A percentile compares a stretch with the other conserved stretches of the same genome.
Conservation (phyloP, 2,888 invertebrate genomes). For the Athalia cordata region DNA sequence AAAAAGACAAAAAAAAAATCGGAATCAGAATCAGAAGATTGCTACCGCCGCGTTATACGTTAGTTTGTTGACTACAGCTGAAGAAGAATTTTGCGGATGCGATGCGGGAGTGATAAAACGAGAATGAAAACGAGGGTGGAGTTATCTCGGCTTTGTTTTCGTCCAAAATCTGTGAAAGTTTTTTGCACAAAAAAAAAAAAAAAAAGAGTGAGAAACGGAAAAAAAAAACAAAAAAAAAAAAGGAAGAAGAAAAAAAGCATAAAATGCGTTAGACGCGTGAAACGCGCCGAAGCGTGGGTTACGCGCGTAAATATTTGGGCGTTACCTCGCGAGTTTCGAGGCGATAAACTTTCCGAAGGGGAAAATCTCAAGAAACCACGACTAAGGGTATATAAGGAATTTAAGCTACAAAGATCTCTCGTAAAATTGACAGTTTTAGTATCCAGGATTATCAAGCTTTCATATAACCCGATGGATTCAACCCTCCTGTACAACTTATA, state of each 20-base stretch:
- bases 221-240: too few relatives aligned
- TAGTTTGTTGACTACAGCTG: slow-evolving; percentile 15
- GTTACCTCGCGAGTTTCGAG: slow-evolving; percentile 30
- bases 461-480: slow-evolving; percentile 23
- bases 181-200: slow-evolving; percentile 27
- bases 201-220: too few relatives aligned
- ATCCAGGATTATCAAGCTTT: slow-evolving; percentile 23
- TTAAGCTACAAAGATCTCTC: slow-evolving; percentile 15
- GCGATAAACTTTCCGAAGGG: slow-evolving; percentile 32
- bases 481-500: background rate
- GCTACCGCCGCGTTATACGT: too few relatives aligned
- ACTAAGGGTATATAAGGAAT: background rate
- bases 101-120: too few relatives aligned
- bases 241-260: background rate
- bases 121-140: slow-evolving; percentile 20
- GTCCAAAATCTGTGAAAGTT: slow-evolving; percentile 21
- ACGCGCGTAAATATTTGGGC: slow-evolving; percentile 32
- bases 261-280: too few relatives aligned
- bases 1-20: too few relatives aligned
- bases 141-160: slow-evolving; percentile 39
- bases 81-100: slow-evolving; percentile 7
- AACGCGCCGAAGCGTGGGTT: background rate
- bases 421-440: slow-evolving; percentile 10
- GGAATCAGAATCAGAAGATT: too few relatives aligned
- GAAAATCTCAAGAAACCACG: slow-evolving; percentile 31